Base-by-base conservation (phyloP, 2,888 invertebrate genomes). In the Nephrocerus scutellatus region DNA sequence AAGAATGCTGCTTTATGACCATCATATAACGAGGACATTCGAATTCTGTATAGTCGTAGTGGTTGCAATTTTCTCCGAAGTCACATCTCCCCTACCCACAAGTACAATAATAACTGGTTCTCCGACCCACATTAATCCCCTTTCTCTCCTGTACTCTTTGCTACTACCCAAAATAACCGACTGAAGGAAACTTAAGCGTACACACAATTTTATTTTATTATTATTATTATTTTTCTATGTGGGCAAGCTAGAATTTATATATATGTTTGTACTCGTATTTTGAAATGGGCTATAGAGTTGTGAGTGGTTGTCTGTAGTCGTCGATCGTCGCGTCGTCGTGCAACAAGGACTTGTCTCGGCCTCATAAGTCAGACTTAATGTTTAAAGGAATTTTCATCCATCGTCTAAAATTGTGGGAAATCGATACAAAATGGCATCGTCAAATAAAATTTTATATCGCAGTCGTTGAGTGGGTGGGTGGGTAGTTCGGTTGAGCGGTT, bases 371-470 rank as follows among this genome's bases (percentile, higher is more conserved):
- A 54, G 54, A 45, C 50, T 54, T 54, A 55, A 53, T 53, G 55
- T 51, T 48, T 43, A 36, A 46, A 48, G 44, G 51, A 48, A 47
- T 46, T 49, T 47, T 44, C 43, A 47, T 43, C 43, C 49, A 50
- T 48, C 49, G 50, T 52, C 49, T 40, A 48, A 48, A 54, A 48
- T 54, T 57, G 54, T 55, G 53, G 49, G 53, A 54, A 57, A 57
- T 57, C 57, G 54, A 57, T 57, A 55, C 53, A 53, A 54, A 55
- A 56, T 55, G 51, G 53, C 55, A 52, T 56, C 55, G 52, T 55
- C 55, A 54, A 54, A 56, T 56, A 56, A 56, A 56, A 56, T 55
- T 53, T 54, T 53, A 56, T 51, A 50, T 48, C 46, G 23, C 35
- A 26, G 39, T 30, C 45, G 40, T 39, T 34, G 38, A 24, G 36